Base-by-base conservation (phyloP, 2,888 invertebrate genomes). In the Ectemnius cavifrons region DNA sequence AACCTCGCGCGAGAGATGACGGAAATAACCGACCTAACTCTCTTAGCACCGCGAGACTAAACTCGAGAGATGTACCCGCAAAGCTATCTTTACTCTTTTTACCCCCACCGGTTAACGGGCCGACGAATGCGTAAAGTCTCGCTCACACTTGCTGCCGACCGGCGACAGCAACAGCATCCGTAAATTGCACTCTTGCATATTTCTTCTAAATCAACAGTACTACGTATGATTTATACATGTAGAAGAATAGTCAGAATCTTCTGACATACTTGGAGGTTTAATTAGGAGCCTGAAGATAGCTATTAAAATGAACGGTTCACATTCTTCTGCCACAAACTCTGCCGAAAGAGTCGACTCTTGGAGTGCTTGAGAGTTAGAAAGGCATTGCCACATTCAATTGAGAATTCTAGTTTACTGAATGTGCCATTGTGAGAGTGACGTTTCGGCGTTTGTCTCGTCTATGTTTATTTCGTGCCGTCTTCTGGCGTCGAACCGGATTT, bases 401-500 rank as follows among this genome's bases (percentile, higher is more conserved):
- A 37, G 1, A 6, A 11, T 8, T 8, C 37, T 20, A 46, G 62
- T 49, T 75, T 71, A 67, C 71, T 71, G 67, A 76, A 59, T 52
- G 56, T 67, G 67, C 73, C 66, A 57, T 47, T 81, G 81, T 80
- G 81, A 73, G 71, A 28, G 47, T 37, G 63, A 60, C 73, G 63
- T 78, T 71, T 68, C 68, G 63, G 57, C 77, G 73, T 71, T 80
- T 75, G 75, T 82, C 77, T 75, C 75, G 71, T 73, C 84, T 84
- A 81, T 84, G 83, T 84, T 81, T 82, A 84, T 67, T 81, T 76
- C 78, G 78, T 75, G 78, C 75, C 82, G 84, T 82, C 79, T 84
- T 79, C 77, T 80, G 73, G 77, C 84, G 77, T 80, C 75, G 83
- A 88, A 88, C 86, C 86, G 86, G 86, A 88, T 88, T 86, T 84